These are phyloP conservation scores for Chaenogobius annularis DNA, from an alignment of 2,113 vertebrate species.

Conservation along the genomic window DNA sequence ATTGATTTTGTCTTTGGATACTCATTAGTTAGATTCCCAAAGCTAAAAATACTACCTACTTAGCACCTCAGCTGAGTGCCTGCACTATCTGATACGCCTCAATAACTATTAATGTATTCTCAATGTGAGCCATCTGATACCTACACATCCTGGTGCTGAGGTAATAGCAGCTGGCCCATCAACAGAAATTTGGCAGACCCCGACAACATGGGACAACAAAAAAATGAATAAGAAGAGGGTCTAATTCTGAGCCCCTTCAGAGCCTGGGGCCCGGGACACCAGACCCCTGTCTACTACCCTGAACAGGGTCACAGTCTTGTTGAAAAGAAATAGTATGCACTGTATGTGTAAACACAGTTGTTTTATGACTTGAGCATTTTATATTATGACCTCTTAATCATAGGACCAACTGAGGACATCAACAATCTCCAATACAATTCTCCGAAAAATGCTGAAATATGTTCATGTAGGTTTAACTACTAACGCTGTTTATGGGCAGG, in stretches of 20 bases:
- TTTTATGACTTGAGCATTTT: too few relatives aligned
- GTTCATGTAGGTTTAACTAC: not conserved
- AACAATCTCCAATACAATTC: not conserved
- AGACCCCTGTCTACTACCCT: too few relatives aligned
- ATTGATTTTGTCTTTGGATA: constrained; percentile 12
- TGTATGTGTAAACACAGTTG: too few relatives aligned
- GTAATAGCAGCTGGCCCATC: not conserved
- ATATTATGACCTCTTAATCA: not conserved
- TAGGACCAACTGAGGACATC: not conserved
- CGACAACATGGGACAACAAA: too few relatives aligned
- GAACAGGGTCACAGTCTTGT: too few relatives aligned
- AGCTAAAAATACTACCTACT: constrained; percentile 8
- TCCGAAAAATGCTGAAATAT: not conserved
- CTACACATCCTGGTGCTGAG: not conserved
- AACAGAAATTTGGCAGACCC: too few relatives aligned
- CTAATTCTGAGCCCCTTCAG: not conserved
- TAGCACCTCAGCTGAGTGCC: not conserved
- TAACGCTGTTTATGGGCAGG: not conserved
- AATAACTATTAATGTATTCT: constrained; percentile 14
- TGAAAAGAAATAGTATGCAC: too few relatives aligned
- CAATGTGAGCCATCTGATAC: not conserved
- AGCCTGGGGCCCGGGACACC: too few relatives aligned
- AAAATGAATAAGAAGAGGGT: too few relatives aligned
- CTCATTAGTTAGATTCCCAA: constrained; percentile 9
- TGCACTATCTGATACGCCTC: not conserved